Base-by-base conservation (phyloP, 2,113 vertebrate genomes). In the Carlito syrichta region DNA sequence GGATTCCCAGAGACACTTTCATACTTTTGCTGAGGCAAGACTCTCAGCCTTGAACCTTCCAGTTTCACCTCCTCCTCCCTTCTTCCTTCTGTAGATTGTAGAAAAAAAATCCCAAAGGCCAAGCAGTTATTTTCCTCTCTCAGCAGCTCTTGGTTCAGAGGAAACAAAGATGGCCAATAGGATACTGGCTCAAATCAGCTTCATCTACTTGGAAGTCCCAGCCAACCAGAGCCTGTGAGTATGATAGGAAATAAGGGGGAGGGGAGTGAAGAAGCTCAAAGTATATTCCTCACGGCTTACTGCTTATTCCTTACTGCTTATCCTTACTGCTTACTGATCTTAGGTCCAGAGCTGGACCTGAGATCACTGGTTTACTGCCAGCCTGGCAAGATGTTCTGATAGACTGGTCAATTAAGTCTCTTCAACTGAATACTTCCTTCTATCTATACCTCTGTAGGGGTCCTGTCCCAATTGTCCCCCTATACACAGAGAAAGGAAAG, bases 61-160 rank as follows among this genome's bases (percentile, higher is more conserved):
- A 20, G 50, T 86, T 86, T 78, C 17, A 69, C 22, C 30, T 48
- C 52, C 69, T 82, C 60, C 20, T 95, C 68, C 84, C 68, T 78
- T 79, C 23, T 81, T 92, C 19, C 85, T 76, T 92, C 92, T 86
- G 82, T 19, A 89, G 23, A 96, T 2, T 62, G 32, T 48, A 97
- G 45, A 74, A 50, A 74, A 78, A 60, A 88, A 89, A 86, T 17
- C 48, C 7, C 74, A 77, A 54, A 89, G 38, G 43, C 86, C 54
- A 78, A 83, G 13, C 22, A 73, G 77, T 27, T 66, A 60, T 82
- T 85, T 96, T 93, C 56, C 52, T 87, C 38, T 38, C 66, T 77
- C 27, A 50, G 91, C 32, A 91, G 54, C 38, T 86, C 40, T 78
- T 45, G 8, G 22, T 54, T 71, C 62, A 40, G 30, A 82, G 38